Evolutionary conservation across 2,113 vertebrate genomes (phyloP), one percentile per base, ranked within the genome.

Genomic region (Urocolius indicus): DNA sequence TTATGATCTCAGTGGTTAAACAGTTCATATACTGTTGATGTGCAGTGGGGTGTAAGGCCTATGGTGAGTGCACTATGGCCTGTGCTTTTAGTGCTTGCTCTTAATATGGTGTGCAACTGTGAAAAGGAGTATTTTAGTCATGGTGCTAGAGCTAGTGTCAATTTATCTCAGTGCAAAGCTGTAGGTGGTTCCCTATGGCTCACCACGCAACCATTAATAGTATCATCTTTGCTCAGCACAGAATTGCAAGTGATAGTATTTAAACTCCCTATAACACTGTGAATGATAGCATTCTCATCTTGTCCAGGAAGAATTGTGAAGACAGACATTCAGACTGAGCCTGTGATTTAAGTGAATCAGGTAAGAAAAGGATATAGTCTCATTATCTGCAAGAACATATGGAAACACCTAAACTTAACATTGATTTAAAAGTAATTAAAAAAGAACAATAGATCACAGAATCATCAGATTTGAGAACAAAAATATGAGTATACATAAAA

Each of bases 41-140:
- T 78, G 36, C 61, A n/a, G 59, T 36, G 36, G 26, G 38, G 17
- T 74, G 16, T 72, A 75, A 93, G 46, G 38, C 23, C 75, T 65
- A 52, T 63, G 29, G 16, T 34, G 73, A 65, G 49, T 52, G 48
- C 16, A 18, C 71, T 41, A 21, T 30, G 58, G 58, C 68, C 89
- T 80, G 10, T 61, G 63, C 77, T 94, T 49, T 61, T 75, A 75
- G 32, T 77, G 17, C 72, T 89, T 93, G 57, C 84, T 90, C 92
- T 96, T 97, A 95, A 93, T 81, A 62, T 5, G 22, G 65, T 90
- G 79, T 43, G 61, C 94, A 93, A 78, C 96, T 96, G 96, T 96
- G 96, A 97, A 97, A 96, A 95, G 81, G 87, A 97, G 80, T 84
- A 77, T 78, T 95, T 97, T 83, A 97, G 89, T 91, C 91, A 71